These are phyloP conservation scores for Sander lucioperca DNA, from an alignment of 2,113 vertebrate species.

Conservation along the genomic window DNA sequence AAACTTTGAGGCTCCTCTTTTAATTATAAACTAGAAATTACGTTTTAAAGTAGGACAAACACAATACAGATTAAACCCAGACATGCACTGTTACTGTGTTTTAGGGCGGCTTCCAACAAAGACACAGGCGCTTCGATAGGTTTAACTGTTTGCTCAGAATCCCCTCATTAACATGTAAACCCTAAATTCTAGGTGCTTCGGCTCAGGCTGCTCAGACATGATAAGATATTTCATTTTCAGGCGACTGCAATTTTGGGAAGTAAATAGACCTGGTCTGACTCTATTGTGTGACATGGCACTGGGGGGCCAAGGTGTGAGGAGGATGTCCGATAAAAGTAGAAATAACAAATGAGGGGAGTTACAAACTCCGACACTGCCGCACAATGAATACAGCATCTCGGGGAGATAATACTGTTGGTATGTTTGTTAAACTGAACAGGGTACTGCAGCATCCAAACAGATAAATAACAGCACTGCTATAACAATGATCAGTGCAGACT, in stretches of 20 bases:
- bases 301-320: slow-evolving; percentile 6
- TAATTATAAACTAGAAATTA: slow-evolving; percentile 28
- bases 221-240: slow-evolving; percentile 68
- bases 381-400: neutral
- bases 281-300: neutral
- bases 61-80: slow-evolving; percentile 13
- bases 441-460: neutral
- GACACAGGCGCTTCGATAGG: slow-evolving; percentile 17
- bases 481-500: neutral
- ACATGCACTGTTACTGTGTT: neutral
- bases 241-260: slow-evolving; percentile 35
- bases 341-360: neutral
- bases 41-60: slow-evolving; percentile 14
- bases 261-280: slow-evolving; percentile 34
- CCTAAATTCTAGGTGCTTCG: slow-evolving; percentile 31
- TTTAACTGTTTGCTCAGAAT: slow-evolving; percentile 45
- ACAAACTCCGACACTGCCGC: neutral
- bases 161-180: slow-evolving; percentile 61
- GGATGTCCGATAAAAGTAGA: slow-evolving; percentile 16
- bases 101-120: slow-evolving; percentile 23
- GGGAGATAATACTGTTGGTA: neutral
- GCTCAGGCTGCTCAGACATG: slow-evolving; percentile 55
- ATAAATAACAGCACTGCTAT: neutral
- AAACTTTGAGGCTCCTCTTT: slow-evolving; percentile 28
- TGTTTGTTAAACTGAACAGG: slow-evolving; percentile 7